A percentile compares a stretch with the other conserved stretches of the same genome.
Conservation (phyloP, 2,113 vertebrate species). For the Syrrhaptes paradoxus region DNA sequence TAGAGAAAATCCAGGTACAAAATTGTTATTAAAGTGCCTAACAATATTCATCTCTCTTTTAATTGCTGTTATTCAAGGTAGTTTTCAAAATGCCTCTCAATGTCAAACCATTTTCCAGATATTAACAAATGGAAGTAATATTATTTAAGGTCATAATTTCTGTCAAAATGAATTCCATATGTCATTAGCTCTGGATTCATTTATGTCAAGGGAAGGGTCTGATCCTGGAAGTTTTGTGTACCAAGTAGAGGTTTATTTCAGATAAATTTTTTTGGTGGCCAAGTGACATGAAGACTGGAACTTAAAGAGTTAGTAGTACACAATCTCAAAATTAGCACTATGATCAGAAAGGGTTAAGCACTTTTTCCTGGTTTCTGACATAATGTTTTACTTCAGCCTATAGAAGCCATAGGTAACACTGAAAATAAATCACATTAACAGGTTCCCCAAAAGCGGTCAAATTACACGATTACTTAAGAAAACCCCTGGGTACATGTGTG, state of each 20-base stretch:
- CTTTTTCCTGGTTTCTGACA: constrained; percentile 41
- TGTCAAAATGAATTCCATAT: constrained; percentile 68
- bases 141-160: constrained; percentile 59
- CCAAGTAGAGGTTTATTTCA: background rate
- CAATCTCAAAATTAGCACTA: background rate
- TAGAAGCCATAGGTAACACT: constrained; percentile 36
- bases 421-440: constrained; percentile 70
- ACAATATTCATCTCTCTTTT: constrained; percentile 42
- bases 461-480: constrained; percentile 65
- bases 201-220: background rate
- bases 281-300: background rate
- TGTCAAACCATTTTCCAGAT: constrained; percentile 57
- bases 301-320: background rate
- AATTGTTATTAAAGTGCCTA: constrained; percentile 61
- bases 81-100: constrained; percentile 56
- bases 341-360: constrained; percentile 22
- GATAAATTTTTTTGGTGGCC: background rate
- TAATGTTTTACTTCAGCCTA: constrained; percentile 36
- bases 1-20: constrained; percentile 66
- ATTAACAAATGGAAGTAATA: constrained; percentile 71
- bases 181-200: constrained; percentile 57
- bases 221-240: background rate
- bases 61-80: constrained; percentile 55
- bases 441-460: constrained; percentile 66
- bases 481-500: background rate